Percentiles rank a stretch among this genome's conserved stretches.
Evolutionary conservation across 2,113 vertebrate species (phyloP).

Genomic region (Cebus imitator): DNA sequence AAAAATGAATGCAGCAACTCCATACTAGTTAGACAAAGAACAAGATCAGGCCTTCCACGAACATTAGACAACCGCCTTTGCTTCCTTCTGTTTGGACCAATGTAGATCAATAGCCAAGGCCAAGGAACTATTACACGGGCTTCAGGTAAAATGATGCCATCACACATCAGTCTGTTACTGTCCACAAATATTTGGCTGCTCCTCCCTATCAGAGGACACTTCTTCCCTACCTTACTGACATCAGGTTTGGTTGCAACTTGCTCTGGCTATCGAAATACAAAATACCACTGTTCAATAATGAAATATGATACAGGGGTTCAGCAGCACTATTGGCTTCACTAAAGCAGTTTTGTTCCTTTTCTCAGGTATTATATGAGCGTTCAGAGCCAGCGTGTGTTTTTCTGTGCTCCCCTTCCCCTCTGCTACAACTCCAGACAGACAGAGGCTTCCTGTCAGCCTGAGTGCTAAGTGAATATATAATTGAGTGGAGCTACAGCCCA

Average conservation of each 20-base stretch:
- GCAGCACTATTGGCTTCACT: neutral
- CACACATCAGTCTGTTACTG: rapidly evolving
- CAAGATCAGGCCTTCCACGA: neutral
- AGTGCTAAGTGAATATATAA: neutral
- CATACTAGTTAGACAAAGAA: neutral
- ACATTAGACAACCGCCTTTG: neutral
- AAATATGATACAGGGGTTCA: neutral
- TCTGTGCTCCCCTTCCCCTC: neutral
- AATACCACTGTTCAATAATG: neutral
- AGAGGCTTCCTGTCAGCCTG: too few relatives aligned
- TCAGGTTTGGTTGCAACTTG: neutral
- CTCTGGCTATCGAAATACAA: neutral
- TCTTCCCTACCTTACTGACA: neutral
- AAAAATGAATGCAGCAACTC: neutral
- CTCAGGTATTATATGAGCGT: neutral
- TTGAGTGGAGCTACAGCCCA: neutral
- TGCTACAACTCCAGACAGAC: too few relatives aligned
- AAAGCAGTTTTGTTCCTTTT: neutral
- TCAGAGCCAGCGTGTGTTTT: neutral
- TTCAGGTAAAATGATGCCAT: neutral
- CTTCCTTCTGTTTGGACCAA: neutral
- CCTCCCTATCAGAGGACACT: neutral
- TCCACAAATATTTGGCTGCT: neutral
- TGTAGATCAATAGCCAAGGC: neutral
- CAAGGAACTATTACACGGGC: neutral